Evolutionary conservation across 2,888 invertebrate genomes (phyloP), one percentile per base, ranked within the genome.

Genomic region (Brenthis hecate): DNA sequence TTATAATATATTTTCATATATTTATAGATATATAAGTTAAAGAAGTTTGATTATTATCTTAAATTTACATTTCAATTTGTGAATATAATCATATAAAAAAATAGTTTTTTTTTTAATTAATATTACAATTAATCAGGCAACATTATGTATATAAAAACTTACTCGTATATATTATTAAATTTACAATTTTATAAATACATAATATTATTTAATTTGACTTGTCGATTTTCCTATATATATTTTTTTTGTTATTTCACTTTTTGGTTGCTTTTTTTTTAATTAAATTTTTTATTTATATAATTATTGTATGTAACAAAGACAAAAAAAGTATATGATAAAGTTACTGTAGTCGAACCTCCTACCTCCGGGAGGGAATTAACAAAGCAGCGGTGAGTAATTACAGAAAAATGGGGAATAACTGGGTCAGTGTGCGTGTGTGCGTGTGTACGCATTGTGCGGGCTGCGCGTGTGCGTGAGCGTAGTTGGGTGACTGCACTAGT

Each of bases 321-420:
- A 8, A 43, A 43, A 43, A 43, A 2, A 2, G 36, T 36, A 36
- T 11, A 11, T 43, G 28, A 28, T 28, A 60, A 60, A 60, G 60
- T 66, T 51, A 68, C 70, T 36, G 75, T 75, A 72, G 76, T 77
- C 68, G 63, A 60, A 72, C 66, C 71, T 43, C 6, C 32, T 60
- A 60, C 60, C 60, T 60, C 50, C 28, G 28, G 70, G 83, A 87
- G 87, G 85, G 82, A 76, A 81, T 81, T 81, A 83, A 89, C 87
- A 89, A 88, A 87, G 88, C 83, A 79, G 80, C 80, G 84, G 87
- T 85, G 89, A 91, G 89, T 91, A 91, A 91, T 91, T 91, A 89
- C 89, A 86, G 89, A 89, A 91, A 91, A 90, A 89, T 88, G 86
- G 90, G 89, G 88, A 77, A 86, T 82, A 91, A 82, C 86, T 91